Conservation (phyloP, 2,797 vertebrate genomes). For the Ciconia nigra region DNA sequence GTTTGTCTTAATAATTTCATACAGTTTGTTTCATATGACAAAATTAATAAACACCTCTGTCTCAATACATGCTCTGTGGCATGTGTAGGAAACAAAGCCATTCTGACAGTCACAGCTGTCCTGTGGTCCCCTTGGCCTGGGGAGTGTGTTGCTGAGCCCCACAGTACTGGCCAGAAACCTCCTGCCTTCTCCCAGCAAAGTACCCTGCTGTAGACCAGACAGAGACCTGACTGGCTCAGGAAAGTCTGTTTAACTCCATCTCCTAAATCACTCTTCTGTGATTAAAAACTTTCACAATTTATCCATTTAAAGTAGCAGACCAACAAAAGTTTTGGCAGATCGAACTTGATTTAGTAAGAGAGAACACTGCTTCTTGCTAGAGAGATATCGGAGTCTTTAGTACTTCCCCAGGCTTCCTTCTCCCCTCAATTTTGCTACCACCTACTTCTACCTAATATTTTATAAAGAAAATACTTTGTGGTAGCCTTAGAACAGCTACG, state of each 20-base stretch:
- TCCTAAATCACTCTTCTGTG: background rate
- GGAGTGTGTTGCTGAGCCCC: background rate
- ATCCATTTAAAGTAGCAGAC: background rate
- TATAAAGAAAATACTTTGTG: background rate
- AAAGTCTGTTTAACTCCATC: background rate
- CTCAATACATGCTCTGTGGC: background rate
- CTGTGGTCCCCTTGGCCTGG: background rate
- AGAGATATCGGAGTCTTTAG: background rate
- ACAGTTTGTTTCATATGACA: background rate
- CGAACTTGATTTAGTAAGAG: background rate
- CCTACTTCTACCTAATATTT: background rate
- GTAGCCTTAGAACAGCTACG: background rate
- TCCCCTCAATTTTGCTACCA: background rate
- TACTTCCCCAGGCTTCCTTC: background rate
- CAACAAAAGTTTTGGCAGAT: background rate
- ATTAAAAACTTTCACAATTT: background rate
- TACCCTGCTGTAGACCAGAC: background rate
- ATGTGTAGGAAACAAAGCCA: background rate
- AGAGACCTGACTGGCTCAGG: background rate
- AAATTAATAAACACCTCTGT: background rate
- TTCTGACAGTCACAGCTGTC: background rate
- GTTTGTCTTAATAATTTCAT: background rate
- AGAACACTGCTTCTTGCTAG: accelerated
- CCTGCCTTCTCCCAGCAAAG: background rate
- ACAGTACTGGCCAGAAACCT: background rate